These are phyloP conservation scores for Flabesymbios commensalis DNA, from an alignment of 2,888 invertebrate genomes.

Conservation along the genomic window DNA sequence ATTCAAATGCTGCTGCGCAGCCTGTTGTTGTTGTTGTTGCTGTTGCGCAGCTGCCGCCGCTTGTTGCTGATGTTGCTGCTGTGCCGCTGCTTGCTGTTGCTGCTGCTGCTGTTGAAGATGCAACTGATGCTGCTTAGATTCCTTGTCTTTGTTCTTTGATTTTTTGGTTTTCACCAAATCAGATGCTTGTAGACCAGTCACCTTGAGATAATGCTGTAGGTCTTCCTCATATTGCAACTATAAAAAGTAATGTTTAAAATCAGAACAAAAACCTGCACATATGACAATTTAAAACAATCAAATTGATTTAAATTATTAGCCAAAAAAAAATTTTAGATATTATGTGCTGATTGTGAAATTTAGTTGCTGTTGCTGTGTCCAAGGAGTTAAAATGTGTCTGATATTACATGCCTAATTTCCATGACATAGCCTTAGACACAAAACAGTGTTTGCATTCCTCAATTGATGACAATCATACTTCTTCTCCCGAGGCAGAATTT, in stretches of 20 bases:
- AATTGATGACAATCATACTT: no score
- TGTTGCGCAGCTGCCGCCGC: conserved; percentile 12
- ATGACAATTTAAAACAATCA: no score
- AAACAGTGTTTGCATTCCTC: no score
- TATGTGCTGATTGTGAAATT: conserved; percentile 32
- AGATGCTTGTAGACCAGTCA: conserved; percentile 37
- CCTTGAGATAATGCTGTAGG: conserved; percentile 31
- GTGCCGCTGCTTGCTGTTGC: not conserved
- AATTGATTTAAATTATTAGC: no score
- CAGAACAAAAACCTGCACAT: not conserved
- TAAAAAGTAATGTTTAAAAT: not conserved
- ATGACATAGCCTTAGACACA: no score
- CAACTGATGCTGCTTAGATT: not conserved
- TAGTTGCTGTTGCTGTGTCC: no score
- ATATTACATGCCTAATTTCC: no score
- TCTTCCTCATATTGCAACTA: conserved; percentile 34
- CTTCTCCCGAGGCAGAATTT: no score
- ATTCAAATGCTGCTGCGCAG: conserved; percentile 22
- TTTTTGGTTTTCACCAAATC: conserved; percentile 34
- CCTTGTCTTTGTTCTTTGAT: not conserved
- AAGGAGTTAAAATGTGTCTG: no score
- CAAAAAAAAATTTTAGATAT: conserved; percentile 11
- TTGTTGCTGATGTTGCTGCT: not conserved
- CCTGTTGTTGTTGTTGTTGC: conserved; percentile 3
- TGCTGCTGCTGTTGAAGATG: no score